A percentile compares a stretch with the other conserved stretches of the same genome.
phyloP scores from a whole-genome alignment of 2,888 invertebrate genomes.

The Drosophila mimetica region DNA sequence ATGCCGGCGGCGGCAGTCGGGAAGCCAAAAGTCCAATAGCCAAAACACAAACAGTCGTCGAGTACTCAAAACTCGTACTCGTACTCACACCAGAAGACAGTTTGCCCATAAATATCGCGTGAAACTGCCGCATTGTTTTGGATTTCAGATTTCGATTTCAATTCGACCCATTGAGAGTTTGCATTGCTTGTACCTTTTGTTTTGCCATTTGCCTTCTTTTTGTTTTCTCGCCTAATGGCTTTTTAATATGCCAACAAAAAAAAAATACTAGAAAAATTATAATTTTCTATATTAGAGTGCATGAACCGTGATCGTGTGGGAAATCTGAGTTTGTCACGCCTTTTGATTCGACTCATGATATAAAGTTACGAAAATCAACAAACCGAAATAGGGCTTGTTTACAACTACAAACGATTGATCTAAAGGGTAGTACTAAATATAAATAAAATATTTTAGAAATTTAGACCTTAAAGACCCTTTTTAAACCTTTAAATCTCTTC shows the following conservation, averaged over 20 bases:
- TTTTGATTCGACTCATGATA: conserved; percentile 15
- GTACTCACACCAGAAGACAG: conserved; percentile 35
- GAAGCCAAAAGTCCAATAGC: conserved; percentile 20
- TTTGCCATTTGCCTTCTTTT: conserved; percentile 8
- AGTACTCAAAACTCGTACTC: conserved; percentile 17
- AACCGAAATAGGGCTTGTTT: neutral
- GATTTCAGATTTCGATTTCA: conserved; percentile 35
- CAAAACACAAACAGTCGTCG: conserved; percentile 35
- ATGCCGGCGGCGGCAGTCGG: conserved; percentile 17
- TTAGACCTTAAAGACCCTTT: too few relatives aligned
- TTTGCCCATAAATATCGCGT: conserved; percentile 38
- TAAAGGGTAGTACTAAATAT: too few relatives aligned
- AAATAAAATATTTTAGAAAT: too few relatives aligned
- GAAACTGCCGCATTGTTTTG: conserved; percentile 34
- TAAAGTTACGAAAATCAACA: conserved; percentile 6
- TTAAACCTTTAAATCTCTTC: too few relatives aligned
- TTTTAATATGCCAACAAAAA: conserved; percentile 36
- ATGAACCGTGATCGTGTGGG: conserved; percentile 15
- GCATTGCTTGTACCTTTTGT: conserved; percentile 21
- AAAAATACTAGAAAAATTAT: conserved; percentile 11
- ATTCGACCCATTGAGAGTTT: conserved; percentile 19
- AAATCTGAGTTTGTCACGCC: conserved; percentile 39
- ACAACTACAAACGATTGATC: neutral
- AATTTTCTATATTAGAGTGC: conserved; percentile 15
- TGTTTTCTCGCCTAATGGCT: conserved; percentile 27